phyloP scores from a whole-genome alignment of 2,797 vertebrate species.

The Aldrovandia affinis region DNA sequence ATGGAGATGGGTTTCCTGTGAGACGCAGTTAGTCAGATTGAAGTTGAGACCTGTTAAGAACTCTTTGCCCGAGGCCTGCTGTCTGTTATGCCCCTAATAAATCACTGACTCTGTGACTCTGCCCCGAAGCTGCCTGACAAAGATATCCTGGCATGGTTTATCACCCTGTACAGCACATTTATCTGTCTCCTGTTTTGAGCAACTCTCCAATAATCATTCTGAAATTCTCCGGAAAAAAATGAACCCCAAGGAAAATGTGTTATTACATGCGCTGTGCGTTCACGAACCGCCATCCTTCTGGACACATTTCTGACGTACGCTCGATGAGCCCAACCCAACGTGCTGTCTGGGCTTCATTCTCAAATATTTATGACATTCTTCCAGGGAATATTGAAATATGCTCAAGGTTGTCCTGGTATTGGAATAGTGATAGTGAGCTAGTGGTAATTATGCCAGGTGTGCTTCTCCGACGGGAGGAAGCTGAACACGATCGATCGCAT shows the following conservation, averaged over 20 bases:
- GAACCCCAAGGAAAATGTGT: neutral
- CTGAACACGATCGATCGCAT: neutral
- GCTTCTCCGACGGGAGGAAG: neutral
- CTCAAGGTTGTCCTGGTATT: no score
- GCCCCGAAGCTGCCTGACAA: conserved; percentile 60
- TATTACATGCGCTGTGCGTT: neutral
- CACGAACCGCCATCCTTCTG: neutral
- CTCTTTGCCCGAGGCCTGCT: conserved; percentile 60
- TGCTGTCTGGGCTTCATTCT: neutral
- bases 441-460: neutral
- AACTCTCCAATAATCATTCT: conserved; percentile 9
- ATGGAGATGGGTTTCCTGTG: conserved; percentile 58
- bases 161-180: conserved; percentile 40
- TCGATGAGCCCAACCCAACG: neutral
- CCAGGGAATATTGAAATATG: no score
- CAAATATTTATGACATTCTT: neutral
- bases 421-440: no score
- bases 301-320: neutral
- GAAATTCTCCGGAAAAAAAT: neutral
- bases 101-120: conserved; percentile 64
- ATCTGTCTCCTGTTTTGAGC: conserved; percentile 8
- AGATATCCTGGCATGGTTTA: conserved; percentile 69
- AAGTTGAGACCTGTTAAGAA: conserved; percentile 65
- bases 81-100: conserved; percentile 68
- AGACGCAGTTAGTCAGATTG: conserved; percentile 64